Evolutionary conservation across 2,113 vertebrate species (phyloP), one percentile per base, ranked within the genome.

Genomic region (Hydrochoerus hydrochaeris): DNA sequence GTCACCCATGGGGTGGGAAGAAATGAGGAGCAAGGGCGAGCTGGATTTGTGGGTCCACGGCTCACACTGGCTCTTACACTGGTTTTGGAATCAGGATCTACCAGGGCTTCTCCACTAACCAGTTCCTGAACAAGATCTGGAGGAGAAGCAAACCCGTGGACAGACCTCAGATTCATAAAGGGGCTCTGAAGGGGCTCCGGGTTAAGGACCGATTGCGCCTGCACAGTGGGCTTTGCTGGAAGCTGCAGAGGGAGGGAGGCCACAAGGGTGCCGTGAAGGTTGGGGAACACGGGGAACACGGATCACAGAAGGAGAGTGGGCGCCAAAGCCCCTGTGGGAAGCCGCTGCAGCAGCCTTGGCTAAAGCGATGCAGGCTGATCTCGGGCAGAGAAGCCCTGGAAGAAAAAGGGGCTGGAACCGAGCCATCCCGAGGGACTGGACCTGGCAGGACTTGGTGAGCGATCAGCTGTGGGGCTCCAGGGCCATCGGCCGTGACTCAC

Each of bases 211-310:
- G 80, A 5, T 3, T 13, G 32, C 17, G 46, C 26, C 32, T 32
- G 54, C 10, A 44, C 2, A 10, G 3, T 3, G 54, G 32, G 58
- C 46, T 16, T 2, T 16, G 16, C 69, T 63, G 8, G 17, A 85
- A 49, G 44, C 6, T 10, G 35, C 6, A 11, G 9, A 22, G 41
- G 3, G 12, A 16, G 67, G 38, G 10, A 0, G 1, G 1, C 4
- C 24, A 13, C 0, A 3, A 7, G 38, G 8, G 0, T 1, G 30
- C 44, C 3, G 8, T 12, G 58, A 41, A 1, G 2, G 1, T 0
- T 0, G 17, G 57, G 5, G 24, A 46, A 73, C 22, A 1, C 10
- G 17, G 57, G 5, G 24, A 46, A 73, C 22, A 1, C 10, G 20
- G 46, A 16, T 6, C 28, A 2, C 3, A 20, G 10, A 32, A 62